Evolutionary conservation across 2,888 invertebrate genomes (phyloP), one percentile per base, ranked within the genome.

Genomic region (Siphlonurus alternatus): DNA sequence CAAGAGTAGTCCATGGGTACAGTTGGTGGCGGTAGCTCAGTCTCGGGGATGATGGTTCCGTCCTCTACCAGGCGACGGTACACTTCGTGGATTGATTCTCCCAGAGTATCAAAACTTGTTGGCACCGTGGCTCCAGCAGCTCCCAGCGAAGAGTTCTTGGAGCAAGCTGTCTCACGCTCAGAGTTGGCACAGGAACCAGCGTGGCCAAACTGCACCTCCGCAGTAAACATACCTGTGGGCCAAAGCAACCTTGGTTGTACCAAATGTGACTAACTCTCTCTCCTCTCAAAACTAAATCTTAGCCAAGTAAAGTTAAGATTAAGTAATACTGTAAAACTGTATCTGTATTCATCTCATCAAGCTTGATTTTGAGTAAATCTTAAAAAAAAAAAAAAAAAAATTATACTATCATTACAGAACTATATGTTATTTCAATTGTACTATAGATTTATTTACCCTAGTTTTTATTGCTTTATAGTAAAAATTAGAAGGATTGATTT

Each of bases 1-100:
- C 98, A 99, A 67, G 89, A 92, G 76, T 93, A 99, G 76, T 99
- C 98, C 98, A 99, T 98, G 7, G 98, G 98, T n/a, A 99, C 97
- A 20, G 98, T 97, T 1, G 99, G 99, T 51, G 99, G 99, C 10
- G 97, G 94, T 62, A 91, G 84, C 76, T 99, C 98, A 59, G 90
- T 87, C 70, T 86, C 85, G 0, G 93, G 93, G 7, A 89, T 84
- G 70, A 99, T 89, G 63, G 83, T 82, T 53, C 95, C 94, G 20
- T 83, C 81, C 63, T 83, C 80, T 0, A 99, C 94, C 66, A 99
- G 79, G 62, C 83, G 77, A 62, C 80, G 77, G 74, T 89, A 92
- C 0, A 90, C 89, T 69, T 80, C 81, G 72, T 82, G 83, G 69
- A 94, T 88, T 1, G 86, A 75, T 68, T 88, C 88, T n/a, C 95